Conservation (phyloP, 2,797 vertebrate genomes). For the Glyptemys insculpta region DNA sequence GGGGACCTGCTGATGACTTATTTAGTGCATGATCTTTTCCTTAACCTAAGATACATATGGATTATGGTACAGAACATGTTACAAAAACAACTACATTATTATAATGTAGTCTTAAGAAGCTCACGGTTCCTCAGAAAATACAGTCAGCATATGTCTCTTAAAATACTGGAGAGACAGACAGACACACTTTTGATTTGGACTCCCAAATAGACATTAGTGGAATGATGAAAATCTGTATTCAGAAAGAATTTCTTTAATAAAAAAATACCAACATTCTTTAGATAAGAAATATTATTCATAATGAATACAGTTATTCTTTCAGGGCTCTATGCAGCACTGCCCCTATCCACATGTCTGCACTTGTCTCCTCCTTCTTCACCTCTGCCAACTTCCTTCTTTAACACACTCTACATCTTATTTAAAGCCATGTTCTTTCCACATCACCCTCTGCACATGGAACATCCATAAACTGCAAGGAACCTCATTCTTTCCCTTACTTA, state of each 20-base stretch:
- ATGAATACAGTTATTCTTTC: neutral
- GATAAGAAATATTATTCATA: neutral
- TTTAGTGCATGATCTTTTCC: constrained; percentile 37
- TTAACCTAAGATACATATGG: constrained; percentile 10
- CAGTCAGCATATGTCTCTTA: neutral
- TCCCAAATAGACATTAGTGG: neutral
- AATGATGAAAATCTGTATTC: neutral
- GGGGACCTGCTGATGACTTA: neutral
- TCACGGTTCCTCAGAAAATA: neutral
- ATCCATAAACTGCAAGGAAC: neutral
- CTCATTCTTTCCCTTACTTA: neutral
- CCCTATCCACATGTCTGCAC: neutral
- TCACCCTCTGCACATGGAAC: neutral
- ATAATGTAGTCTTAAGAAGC: neutral
- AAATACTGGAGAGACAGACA: neutral
- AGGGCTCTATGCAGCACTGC: neutral
- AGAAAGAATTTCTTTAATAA: neutral
- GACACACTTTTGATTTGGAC: neutral
- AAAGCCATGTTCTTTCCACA: neutral
- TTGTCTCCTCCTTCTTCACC: neutral
- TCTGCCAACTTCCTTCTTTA: neutral
- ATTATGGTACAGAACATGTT: constrained; percentile 19
- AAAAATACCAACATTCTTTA: neutral
- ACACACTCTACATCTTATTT: neutral
- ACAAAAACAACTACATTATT: neutral